phyloP scores from a whole-genome alignment of 2,797 vertebrate species.

The Petrocephalus schoutedeni region DNA sequence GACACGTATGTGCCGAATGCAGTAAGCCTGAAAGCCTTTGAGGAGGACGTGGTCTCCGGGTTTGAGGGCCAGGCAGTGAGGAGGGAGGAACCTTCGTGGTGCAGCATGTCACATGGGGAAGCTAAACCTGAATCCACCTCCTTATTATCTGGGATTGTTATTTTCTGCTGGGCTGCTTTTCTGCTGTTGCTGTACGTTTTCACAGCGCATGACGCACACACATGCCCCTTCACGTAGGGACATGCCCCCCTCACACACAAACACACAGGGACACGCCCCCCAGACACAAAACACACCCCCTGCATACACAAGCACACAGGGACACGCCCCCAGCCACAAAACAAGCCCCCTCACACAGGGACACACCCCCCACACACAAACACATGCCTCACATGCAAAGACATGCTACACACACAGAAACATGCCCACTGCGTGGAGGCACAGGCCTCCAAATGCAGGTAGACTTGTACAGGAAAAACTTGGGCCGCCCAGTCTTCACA shows the following conservation, averaged over 20 bases:
- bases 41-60: neutral
- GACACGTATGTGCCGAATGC: neutral
- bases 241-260: too few species aligned
- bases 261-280: too few species aligned
- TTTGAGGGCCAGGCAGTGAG: neutral
- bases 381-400: neutral
- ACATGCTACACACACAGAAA: constrained; percentile 8
- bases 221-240: too few species aligned
- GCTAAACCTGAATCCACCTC: neutral
- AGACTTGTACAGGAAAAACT: neutral
- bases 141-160: neutral
- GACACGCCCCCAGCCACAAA: neutral
- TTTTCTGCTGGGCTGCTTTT: neutral
- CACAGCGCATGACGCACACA: neutral
- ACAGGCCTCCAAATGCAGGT: neutral
- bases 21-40: neutral
- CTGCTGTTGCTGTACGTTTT: neutral
- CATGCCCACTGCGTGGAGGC: neutral
- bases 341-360: neutral
- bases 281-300: too few species aligned
- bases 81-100: neutral
- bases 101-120: neutral
- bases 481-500: neutral
- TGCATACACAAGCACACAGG: too few species aligned
- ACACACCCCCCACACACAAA: too few species aligned